Evolutionary conservation across 2,888 invertebrate genomes (phyloP), one percentile per base, ranked within the genome.

Genomic region (Platycnemis pennipes): DNA sequence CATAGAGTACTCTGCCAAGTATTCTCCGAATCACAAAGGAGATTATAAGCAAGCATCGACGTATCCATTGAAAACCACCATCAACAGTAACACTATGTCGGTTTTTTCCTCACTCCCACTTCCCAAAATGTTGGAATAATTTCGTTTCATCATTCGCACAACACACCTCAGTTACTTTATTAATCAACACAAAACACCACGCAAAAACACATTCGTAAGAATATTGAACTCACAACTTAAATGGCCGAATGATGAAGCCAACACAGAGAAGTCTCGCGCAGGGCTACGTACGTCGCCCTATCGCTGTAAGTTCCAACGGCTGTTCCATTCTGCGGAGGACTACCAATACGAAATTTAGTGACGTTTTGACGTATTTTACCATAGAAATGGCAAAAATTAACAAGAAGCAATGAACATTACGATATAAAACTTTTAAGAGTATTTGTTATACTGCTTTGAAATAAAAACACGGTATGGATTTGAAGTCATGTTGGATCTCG

Each of bases 221-320:
- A 91, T 53, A 87, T 94, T 94, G 19, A 56, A 95, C 95, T 94
- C 94, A 95, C 95, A 94, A 94, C 94, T 94, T 94, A 94, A 94
- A 95, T 95, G 95, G 95, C 95, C 94, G 95, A 95, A 94, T 94
- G 87, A 94, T 94, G 95, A 95, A 95, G 95, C 95, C 95, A 95
- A 95, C 94, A 95, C 95, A 95, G 94, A 95, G 95, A 94, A 94
- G 94, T 95, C 94, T 95, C 94, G 95, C 91, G 91, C 91, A 91
- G 91, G 91, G 91, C 42, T 94, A 88, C 85, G 88, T 88, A 94
- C 94, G 94, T 94, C 94, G 95, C 94, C 95, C 95, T 94, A 95
- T 95, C 94, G 94, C 95, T 94, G 94, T 63, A 69, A 94, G 94
- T 95, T 91, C 91, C 94, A 87, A 77, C 56, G 94, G 95, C 95